A percentile compares a stretch with the other conserved stretches of the same genome.
Evolutionary conservation across 2,113 vertebrate genomes (phyloP).

Genomic region (Balaeniceps rex): DNA sequence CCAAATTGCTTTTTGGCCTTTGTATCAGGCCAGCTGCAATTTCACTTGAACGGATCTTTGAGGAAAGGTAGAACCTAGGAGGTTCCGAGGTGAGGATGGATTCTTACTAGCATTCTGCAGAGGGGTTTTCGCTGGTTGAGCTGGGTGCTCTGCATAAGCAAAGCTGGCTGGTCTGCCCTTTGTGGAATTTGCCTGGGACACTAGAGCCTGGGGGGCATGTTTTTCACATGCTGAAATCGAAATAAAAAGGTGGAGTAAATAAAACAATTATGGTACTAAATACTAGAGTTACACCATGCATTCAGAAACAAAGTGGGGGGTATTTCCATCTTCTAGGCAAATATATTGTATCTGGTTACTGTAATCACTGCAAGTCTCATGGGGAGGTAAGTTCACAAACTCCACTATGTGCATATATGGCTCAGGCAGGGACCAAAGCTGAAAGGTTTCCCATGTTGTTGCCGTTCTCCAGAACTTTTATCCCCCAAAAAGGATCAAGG

Average conservation of each 20-base stretch:
- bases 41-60: accelerated
- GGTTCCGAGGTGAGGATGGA: neutral
- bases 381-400: neutral
- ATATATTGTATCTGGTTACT: neutral
- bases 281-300: neutral
- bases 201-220: neutral
- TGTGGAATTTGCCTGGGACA: neutral
- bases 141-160: neutral
- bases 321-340: neutral
- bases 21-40: neutral
- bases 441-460: neutral
- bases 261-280: neutral
- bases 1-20: neutral
- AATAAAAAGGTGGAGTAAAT: neutral
- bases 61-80: neutral
- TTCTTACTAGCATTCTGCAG: neutral
- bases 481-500: neutral
- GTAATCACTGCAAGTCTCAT: neutral
- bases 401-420: neutral
- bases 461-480: neutral
- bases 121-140: neutral
- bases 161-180: neutral
- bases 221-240: neutral
- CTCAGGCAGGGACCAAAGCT: neutral
- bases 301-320: neutral